These are phyloP conservation scores for Pelecanus crispus DNA, from an alignment of 2,113 vertebrate species.

Conservation along the genomic window DNA sequence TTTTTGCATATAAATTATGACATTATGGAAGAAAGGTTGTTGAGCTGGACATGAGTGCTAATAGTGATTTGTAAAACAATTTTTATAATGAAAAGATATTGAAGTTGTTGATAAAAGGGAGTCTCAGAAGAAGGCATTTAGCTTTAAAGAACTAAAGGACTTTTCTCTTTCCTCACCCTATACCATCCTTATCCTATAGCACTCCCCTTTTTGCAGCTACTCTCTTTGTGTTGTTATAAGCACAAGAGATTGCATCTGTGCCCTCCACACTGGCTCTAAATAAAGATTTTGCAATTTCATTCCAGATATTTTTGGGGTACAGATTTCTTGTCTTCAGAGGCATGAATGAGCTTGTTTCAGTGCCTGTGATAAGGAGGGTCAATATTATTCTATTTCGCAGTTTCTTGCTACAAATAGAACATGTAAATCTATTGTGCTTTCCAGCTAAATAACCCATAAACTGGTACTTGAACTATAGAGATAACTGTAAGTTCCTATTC, in stretches of 20 bases:
- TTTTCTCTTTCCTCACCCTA: background rate
- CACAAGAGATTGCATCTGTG: background rate
- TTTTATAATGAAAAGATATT: background rate
- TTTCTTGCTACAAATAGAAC: background rate
- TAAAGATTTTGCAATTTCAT: background rate
- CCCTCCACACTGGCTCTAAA: background rate
- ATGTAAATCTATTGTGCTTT: background rate
- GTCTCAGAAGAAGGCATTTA: background rate
- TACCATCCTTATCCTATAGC: background rate
- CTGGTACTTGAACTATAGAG: background rate
- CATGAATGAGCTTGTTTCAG: background rate
- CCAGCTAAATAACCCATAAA: background rate
- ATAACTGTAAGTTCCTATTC: background rate
- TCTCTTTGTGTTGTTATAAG: background rate
- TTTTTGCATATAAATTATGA: slow-evolving; percentile 58
- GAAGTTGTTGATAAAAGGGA: background rate
- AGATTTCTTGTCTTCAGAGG: background rate
- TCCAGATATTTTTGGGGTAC: background rate
- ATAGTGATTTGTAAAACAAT: background rate
- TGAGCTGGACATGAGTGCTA: background rate
- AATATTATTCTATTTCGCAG: background rate
- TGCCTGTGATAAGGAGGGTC: background rate
- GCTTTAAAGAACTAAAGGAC: background rate
- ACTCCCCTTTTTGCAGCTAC: background rate
- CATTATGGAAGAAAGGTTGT: slow-evolving; percentile 19